phyloP scores from a whole-genome alignment of 1,140 invertebrate genomes.

The Yoshiicerus persimilis region DNA sequence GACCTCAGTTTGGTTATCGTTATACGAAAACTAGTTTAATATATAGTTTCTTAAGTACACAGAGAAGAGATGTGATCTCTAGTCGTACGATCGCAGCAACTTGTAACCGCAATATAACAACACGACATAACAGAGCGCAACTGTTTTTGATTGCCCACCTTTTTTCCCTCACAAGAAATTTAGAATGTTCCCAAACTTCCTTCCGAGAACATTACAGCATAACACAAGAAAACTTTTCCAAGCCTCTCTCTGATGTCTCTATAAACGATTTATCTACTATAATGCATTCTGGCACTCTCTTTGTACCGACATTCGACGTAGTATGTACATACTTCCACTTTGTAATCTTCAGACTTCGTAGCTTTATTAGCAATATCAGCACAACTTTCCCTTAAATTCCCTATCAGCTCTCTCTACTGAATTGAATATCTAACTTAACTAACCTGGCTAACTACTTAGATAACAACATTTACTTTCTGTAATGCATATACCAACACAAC shows the following conservation, averaged over 20 bases:
- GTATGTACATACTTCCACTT: background rate
- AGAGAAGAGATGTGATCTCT: background rate
- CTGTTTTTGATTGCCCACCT: slow-evolving; percentile 19
- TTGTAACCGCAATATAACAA: background rate
- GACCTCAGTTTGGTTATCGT: background rate
- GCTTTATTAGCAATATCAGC: background rate
- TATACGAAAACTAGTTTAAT: background rate
- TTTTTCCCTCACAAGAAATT: background rate
- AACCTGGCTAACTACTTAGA: background rate
- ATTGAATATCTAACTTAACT: background rate
- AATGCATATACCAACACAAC: background rate
- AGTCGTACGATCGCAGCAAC: background rate
- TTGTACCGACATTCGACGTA: background rate
- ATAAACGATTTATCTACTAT: slow-evolving; percentile 1
- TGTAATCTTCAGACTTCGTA: background rate
- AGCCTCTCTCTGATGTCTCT: background rate
- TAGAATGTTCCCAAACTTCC: background rate
- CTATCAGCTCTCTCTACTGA: background rate
- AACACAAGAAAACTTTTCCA: background rate
- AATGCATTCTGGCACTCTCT: background rate
- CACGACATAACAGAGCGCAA: slow-evolving; percentile 16
- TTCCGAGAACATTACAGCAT: background rate
- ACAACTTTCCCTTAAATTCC: background rate
- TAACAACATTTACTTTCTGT: background rate
- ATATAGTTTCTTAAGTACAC: background rate